Evolutionary conservation across 2,888 invertebrate genomes (phyloP).

Genomic region (Tiphia femorata): DNA sequence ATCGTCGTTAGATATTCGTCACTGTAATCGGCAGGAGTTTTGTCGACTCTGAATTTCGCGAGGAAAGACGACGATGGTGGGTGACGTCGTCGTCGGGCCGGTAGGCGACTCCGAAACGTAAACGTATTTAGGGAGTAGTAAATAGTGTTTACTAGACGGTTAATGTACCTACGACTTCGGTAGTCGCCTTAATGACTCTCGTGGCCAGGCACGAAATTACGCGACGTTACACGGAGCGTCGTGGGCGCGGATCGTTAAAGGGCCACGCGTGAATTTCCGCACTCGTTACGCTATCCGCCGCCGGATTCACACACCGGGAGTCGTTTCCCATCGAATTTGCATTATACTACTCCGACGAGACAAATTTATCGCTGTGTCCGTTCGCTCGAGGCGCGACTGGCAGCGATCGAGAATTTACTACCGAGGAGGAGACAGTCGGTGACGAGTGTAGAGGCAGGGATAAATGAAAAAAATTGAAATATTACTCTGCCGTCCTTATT

Average conservation of each 20-base stretch:
- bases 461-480: not conserved
- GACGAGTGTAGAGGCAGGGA: not conserved
- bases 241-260: slow-evolving; percentile 45
- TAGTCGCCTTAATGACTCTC: slow-evolving; percentile 50
- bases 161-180: slow-evolving; percentile 51
- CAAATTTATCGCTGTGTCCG: slow-evolving; percentile 10
- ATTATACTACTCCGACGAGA: slow-evolving; percentile 20
- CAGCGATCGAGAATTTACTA: not conserved
- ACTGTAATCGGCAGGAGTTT: no score
- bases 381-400: not conserved
- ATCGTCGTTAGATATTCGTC: no score
- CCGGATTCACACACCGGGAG: slow-evolving; percentile 15
- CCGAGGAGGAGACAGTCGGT: not conserved
- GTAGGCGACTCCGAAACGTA: no score
- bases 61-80: no score
- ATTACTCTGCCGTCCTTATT: no score
- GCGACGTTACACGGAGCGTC: slow-evolving; percentile 29
- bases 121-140: slow-evolving; percentile 57
- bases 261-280: slow-evolving; percentile 26
- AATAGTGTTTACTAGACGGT: slow-evolving; percentile 58
- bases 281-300: slow-evolving; percentile 15
- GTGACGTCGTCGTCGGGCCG: no score
- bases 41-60: no score
- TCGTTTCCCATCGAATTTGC: slow-evolving; percentile 14
- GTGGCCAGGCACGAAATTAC: slow-evolving; percentile 32